Evolutionary conservation across 2,888 invertebrate genomes (phyloP).

Genomic region (Thecophora atra): DNA sequence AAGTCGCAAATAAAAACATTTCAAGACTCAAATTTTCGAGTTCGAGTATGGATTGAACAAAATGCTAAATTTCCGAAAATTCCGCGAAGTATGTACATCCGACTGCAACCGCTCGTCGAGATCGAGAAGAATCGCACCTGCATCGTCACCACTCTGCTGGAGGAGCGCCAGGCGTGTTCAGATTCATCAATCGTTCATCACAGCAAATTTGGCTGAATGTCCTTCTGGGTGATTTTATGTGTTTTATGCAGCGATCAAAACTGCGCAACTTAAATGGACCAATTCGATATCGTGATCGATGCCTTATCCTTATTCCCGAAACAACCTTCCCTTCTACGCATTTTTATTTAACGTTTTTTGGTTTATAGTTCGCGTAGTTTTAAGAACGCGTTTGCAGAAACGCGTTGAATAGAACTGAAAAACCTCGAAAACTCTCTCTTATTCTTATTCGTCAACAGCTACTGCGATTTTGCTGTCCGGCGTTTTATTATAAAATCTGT

Average conservation of each 20-base stretch:
- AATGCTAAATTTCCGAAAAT: no score
- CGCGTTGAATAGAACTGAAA: slow-evolving; percentile 62
- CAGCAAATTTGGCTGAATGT: slow-evolving; percentile 96
- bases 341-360: slow-evolving; percentile 35
- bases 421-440: slow-evolving; percentile 54
- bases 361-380: slow-evolving; percentile 4
- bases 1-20: no score
- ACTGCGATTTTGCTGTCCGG: no score
- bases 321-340: slow-evolving; percentile 6
- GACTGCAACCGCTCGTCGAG: slow-evolving; percentile 75
- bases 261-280: no score
- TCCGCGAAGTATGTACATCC: slow-evolving; percentile 80
- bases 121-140: slow-evolving; percentile 86
- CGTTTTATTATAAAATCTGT: slow-evolving; percentile 7
- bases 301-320: no score
- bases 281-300: slow-evolving; percentile 18
- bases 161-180: slow-evolving; percentile 95
- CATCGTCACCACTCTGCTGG: slow-evolving; percentile 85
- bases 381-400: slow-evolving; percentile 49
- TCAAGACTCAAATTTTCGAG: no score
- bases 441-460: slow-evolving; percentile 33
- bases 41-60: no score
- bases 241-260: not conserved
- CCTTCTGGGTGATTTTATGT: not conserved
- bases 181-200: slow-evolving; percentile 96